These are phyloP conservation scores for Corythoichthys haematopterus DNA, from an alignment of 2,113 vertebrate species.

Conservation along the genomic window DNA sequence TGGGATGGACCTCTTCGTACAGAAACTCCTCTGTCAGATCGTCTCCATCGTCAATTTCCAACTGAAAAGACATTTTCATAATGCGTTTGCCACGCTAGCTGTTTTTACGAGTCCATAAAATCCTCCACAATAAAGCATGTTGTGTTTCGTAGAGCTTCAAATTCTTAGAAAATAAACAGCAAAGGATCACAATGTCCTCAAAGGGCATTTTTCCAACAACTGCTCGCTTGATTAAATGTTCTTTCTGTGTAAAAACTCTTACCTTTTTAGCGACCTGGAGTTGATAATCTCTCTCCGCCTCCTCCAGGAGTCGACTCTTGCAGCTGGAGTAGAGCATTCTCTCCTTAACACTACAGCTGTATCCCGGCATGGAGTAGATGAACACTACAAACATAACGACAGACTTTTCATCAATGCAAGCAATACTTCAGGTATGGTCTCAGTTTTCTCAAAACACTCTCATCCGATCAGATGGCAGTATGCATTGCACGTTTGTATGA, in stretches of 20 bases:
- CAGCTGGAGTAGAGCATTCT: constrained; percentile 98
- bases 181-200: not conserved
- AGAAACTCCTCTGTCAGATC: constrained; percentile 90
- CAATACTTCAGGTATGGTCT: not conserved
- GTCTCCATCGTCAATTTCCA: constrained; percentile 88
- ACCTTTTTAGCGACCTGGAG: constrained; percentile 94
- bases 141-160: not conserved
- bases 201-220: not conserved
- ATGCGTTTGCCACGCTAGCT: not conserved
- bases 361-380: constrained; percentile 98
- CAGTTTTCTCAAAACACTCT: too few relatives aligned
- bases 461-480: too few relatives aligned
- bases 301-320: constrained; percentile 91
- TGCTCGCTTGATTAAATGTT: not conserved
- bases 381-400: constrained; percentile 76
- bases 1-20: constrained; percentile 95
- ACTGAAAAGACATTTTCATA: constrained; percentile 56
- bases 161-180: not conserved
- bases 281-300: constrained; percentile 85
- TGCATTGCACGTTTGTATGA: too few relatives aligned
- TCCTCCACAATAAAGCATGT: not conserved
- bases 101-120: not conserved
- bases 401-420: not conserved
- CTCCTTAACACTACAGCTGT: constrained; percentile 95
- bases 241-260: constrained; percentile 12